Evolutionary conservation across 2,888 invertebrate genomes (phyloP).

Genomic region (Chrysolina haemoptera): DNA sequence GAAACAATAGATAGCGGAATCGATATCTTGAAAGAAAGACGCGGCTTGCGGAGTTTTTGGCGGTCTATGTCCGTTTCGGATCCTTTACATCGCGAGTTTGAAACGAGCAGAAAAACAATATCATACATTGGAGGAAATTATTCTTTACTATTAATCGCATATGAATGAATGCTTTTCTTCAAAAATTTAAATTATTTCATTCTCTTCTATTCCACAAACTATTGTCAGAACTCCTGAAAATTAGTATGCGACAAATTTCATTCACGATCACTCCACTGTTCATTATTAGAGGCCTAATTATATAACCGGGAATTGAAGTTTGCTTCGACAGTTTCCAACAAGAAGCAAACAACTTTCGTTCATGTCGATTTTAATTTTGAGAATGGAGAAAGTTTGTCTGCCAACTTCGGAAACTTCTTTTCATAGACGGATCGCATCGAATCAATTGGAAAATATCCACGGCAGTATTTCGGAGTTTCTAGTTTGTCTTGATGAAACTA

Average conservation of each 20-base stretch:
- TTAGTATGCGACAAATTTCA: neutral
- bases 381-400: slow-evolving; percentile 1
- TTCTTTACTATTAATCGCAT: no score
- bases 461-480: slow-evolving; percentile 2
- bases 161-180: no score
- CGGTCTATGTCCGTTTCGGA: neutral
- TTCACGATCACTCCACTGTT: neutral
- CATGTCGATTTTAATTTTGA: slow-evolving; percentile 15
- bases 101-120: neutral
- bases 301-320: neutral
- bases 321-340: slow-evolving; percentile 3
- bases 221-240: neutral
- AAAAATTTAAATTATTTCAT: no score
- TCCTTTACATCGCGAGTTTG: neutral
- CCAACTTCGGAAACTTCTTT: slow-evolving; percentile 3
- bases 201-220: neutral
- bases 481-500: slow-evolving; percentile 19
- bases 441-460: slow-evolving; percentile 20
- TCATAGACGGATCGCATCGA: slow-evolving; percentile 5
- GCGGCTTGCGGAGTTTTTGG: neutral
- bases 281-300: neutral
- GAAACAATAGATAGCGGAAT: slow-evolving; percentile 31
- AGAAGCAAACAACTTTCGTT: neutral
- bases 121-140: no score
- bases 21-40: slow-evolving; percentile 15